These are phyloP conservation scores for Sesia apiformis DNA, from an alignment of 2,888 invertebrate species.

Conservation along the genomic window DNA sequence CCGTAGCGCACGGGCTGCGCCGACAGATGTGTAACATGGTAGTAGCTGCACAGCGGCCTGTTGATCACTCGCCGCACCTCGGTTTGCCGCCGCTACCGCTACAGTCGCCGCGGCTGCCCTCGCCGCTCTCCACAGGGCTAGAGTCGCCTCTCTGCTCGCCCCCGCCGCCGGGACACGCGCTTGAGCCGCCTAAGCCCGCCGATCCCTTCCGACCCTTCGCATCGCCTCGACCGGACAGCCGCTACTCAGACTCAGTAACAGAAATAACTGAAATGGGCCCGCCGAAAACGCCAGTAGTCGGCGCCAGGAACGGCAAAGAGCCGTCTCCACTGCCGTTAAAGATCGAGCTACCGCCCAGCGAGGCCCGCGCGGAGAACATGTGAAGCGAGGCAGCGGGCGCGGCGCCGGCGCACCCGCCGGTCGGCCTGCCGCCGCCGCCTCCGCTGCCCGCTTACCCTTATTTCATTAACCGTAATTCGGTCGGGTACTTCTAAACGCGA, in stretches of 20 bases:
- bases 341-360: slow-evolving; percentile 76
- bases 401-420: slow-evolving; percentile 26
- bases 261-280: slow-evolving; percentile 61
- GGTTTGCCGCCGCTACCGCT: slow-evolving; percentile 51
- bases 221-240: slow-evolving; percentile 72
- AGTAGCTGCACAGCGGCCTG: slow-evolving; percentile 69
- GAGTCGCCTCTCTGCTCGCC: slow-evolving; percentile 79
- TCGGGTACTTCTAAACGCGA: slow-evolving; percentile 51
- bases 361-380: slow-evolving; percentile 75
- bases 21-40: slow-evolving; percentile 92
- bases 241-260: slow-evolving; percentile 76
- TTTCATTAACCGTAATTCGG: slow-evolving; percentile 54
- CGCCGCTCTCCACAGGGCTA: slow-evolving; percentile 73
- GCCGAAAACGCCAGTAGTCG: slow-evolving; percentile 48
- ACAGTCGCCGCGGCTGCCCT: slow-evolving; percentile 64
- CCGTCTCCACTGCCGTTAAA: slow-evolving; percentile 78
- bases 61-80: slow-evolving; percentile 65
- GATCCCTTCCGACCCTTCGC: slow-evolving; percentile 75
- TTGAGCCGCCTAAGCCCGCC: slow-evolving; percentile 73
- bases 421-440: slow-evolving; percentile 16
- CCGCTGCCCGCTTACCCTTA: slow-evolving; percentile 61
- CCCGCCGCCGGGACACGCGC: slow-evolving; percentile 77
- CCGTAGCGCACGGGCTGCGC: slow-evolving; percentile 88
- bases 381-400: slow-evolving; percentile 69
- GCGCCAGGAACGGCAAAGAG: slow-evolving; percentile 51